These are phyloP conservation scores for Falco biarmicus DNA, from an alignment of 2,797 vertebrate species.

Conservation along the genomic window DNA sequence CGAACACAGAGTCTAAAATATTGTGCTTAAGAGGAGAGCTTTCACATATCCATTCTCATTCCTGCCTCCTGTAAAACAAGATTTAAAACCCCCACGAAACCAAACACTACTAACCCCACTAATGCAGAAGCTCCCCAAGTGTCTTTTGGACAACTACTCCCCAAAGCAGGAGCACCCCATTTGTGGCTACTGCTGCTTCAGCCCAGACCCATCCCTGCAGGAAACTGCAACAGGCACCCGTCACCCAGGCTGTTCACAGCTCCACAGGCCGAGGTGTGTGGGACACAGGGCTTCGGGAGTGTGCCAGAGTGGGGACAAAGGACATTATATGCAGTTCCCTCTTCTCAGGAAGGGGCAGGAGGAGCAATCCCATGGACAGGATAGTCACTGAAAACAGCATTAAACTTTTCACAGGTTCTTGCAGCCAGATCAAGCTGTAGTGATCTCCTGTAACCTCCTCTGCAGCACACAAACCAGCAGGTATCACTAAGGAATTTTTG, in stretches of 20 bases:
- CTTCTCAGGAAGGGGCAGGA: not conserved
- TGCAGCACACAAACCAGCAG: not conserved
- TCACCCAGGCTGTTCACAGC: not conserved
- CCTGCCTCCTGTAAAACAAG: not conserved
- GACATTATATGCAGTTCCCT: not conserved
- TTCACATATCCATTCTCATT: not conserved
- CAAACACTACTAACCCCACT: not conserved
- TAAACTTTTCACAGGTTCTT: not conserved
- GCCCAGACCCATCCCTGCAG: accelerated
- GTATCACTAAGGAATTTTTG: not conserved
- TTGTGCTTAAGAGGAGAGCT: not conserved
- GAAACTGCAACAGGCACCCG: not conserved
- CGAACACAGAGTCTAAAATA: not conserved
- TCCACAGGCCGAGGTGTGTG: not conserved
- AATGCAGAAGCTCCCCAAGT: not conserved
- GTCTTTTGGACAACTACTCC: not conserved
- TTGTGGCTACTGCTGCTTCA: not conserved
- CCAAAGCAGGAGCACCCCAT: not conserved
- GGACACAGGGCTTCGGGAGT: accelerated
- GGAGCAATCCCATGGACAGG: not conserved
- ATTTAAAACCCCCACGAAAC: not conserved
- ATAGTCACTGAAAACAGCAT: not conserved
- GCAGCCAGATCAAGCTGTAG: not conserved
- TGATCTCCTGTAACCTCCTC: not conserved
- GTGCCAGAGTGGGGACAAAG: not conserved